These are phyloP conservation scores for Melieria omissa DNA, from an alignment of 2,888 invertebrate species.

Conservation along the genomic window DNA sequence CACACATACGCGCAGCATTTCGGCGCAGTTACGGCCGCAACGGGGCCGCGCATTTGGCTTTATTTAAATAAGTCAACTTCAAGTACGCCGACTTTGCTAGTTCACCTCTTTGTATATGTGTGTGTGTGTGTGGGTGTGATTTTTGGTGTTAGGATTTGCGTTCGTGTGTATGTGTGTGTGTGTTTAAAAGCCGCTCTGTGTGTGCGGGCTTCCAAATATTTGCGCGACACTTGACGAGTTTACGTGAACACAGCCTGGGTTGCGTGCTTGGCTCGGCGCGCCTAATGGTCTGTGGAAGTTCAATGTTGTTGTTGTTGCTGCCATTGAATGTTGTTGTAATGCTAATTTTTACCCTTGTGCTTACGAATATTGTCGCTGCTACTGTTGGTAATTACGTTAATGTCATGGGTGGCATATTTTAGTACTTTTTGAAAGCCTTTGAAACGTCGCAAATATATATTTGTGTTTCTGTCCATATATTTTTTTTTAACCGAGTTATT, in stretches of 20 bases:
- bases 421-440: conserved; percentile 21
- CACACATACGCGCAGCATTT: not conserved
- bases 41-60: conserved; percentile 17
- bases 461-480: too few relatives aligned
- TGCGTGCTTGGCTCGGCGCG: not conserved
- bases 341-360: too few relatives aligned
- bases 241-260: not conserved
- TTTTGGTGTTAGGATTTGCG: conserved; percentile 14
- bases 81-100: conserved; percentile 23
- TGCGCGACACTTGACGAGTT: not conserved
- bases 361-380: too few relatives aligned
- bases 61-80: conserved; percentile 36
- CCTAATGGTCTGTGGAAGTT: not conserved
- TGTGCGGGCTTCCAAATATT: conserved; percentile 1
- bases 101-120: not conserved
- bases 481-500: too few relatives aligned
- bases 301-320: not conserved
- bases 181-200: conserved; percentile 2
- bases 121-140: conserved; percentile 31
- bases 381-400: too few relatives aligned
- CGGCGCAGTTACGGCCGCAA: conserved; percentile 1
- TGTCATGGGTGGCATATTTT: not conserved
- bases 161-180: conserved; percentile 9
- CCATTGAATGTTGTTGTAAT: not conserved
- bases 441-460: not conserved